phyloP scores from a whole-genome alignment of 2,797 vertebrate species.

The Scleropages formosus region DNA sequence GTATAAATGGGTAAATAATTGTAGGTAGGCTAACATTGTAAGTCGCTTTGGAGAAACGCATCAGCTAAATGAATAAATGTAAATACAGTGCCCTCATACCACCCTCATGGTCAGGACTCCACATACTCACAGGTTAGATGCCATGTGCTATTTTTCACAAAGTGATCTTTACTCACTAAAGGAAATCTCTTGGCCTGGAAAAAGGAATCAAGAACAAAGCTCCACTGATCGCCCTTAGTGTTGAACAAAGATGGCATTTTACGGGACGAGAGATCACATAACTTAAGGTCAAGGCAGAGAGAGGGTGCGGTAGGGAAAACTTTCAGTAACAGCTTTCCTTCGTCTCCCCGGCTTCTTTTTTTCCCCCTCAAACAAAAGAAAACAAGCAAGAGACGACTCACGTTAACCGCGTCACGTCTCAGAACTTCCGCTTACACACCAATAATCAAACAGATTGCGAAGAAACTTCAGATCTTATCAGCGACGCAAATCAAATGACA shows the following conservation, averaged over 20 bases:
- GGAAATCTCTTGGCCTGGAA: not conserved
- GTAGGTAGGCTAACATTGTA: too few species aligned
- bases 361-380: too few species aligned
- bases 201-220: not conserved
- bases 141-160: too few species aligned
- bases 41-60: too few species aligned
- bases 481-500: not conserved
- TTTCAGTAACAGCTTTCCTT: not conserved
- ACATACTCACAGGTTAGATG: too few species aligned
- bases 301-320: not conserved
- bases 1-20: too few species aligned
- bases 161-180: too few species aligned
- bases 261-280: not conserved
- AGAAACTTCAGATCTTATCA: constrained; percentile 10
- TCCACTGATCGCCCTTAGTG: not conserved
- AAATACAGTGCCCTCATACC: too few species aligned
- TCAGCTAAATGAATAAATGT: too few species aligned
- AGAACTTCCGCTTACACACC: not conserved
- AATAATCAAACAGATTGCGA: not conserved
- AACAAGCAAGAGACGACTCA: not conserved
- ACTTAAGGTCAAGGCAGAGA: not conserved
- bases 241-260: not conserved
- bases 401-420: constrained; percentile 7
- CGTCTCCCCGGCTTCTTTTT: too few species aligned
- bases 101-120: too few species aligned